Evolutionary conservation across 1,140 invertebrate species (phyloP), one percentile per base, ranked within the genome.

Genomic region (Probaryconus sp.): DNA sequence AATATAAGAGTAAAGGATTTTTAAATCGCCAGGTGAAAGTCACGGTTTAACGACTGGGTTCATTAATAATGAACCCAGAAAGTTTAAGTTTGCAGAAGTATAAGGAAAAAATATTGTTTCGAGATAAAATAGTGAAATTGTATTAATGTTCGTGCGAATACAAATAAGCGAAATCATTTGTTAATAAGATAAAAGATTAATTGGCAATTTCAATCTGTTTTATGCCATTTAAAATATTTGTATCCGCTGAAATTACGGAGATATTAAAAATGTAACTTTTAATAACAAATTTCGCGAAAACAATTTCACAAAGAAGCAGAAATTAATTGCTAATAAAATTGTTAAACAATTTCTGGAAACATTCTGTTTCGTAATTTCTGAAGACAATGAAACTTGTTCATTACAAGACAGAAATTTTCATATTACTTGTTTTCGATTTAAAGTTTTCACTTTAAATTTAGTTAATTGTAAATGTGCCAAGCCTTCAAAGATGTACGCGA

Each of bases 1-100:
- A 61, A 63, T 55, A 67, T 40, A 48, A 61, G 47, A 67, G 56
- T 55, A 63, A 63, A 74, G 24, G 48, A 69, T 68, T 61, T 55
- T 64, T 65, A 42, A 69, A 68, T 64, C 56, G 58, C 51, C 56
- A 68, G 60, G 51, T 58, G 65, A 69, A 75, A 69, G 72, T 60
- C 64, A 68, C 56, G 56, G 33, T 63, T 73, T 60, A 67, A 60
- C 47, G 31, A 56, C 56, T 65, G 26, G 43, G 33, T 67, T 68
- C 70, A 73, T 73, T 73, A 67, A 55, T 73, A 67, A 63, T 56
- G 51, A 67, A 43, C 58, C 42, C 48, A 40, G 40, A 51, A 69
- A 37, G 63, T 56, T 68, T 24, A 37, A 58, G 35, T 56, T 56
- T 14, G 38, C 26, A 47, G 47, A 64, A 18, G 20, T 48, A 14